phyloP scores from a whole-genome alignment of 2,113 vertebrate genomes.

The Lonchura striata region DNA sequence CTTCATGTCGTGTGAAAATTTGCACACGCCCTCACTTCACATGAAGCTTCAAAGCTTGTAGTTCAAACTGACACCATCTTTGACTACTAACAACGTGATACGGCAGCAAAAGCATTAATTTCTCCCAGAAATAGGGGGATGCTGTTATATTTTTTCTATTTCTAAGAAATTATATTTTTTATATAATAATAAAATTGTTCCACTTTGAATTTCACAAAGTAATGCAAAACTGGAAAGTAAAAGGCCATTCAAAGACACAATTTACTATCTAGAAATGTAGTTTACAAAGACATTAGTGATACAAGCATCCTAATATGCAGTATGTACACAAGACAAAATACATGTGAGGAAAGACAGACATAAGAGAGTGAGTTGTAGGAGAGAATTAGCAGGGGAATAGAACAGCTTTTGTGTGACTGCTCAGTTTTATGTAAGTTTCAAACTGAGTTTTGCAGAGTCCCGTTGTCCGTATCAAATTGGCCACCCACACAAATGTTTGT shows the following conservation, averaged over 20 bases:
- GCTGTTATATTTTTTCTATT: conserved; percentile 36
- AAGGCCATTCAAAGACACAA: neutral
- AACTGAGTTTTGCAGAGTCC: neutral
- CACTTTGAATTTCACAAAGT: neutral
- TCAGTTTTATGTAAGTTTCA: neutral
- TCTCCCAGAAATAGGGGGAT: neutral
- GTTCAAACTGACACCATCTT: neutral
- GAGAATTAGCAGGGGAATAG: neutral
- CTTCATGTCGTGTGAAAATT: neutral
- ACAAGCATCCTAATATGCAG: neutral
- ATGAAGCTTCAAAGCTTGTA: neutral
- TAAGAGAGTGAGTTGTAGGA: neutral
- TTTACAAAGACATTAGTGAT: neutral
- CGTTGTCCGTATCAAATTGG: neutral
- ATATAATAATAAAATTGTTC: conserved; percentile 3
- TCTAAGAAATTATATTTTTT: neutral
- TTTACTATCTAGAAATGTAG: neutral
- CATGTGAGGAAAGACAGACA: neutral
- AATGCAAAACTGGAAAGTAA: neutral
- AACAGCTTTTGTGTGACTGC: neutral
- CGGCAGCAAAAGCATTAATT: neutral
- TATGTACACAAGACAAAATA: neutral
- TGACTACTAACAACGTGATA: neutral
- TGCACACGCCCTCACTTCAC: neutral
- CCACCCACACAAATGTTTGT: neutral